Evolutionary conservation across 2,113 vertebrate genomes (phyloP).

Genomic region (Anthoscopus minutus): DNA sequence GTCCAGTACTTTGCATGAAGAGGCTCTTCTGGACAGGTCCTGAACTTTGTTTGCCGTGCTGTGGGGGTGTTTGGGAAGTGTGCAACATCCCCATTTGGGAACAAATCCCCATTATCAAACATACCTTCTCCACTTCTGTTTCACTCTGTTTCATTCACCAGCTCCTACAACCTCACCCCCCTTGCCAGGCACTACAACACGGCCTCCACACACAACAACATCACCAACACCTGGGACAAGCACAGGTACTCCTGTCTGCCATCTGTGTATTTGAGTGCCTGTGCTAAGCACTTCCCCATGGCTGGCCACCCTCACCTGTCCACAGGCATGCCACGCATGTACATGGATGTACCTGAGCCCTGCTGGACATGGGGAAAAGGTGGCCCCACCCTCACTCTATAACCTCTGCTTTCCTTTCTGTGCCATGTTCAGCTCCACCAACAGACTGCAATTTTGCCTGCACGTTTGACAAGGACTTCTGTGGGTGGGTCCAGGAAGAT

Average conservation of each 20-base stretch:
- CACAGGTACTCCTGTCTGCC: background rate
- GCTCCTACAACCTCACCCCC: background rate
- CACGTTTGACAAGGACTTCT: conserved; percentile 68
- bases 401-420: background rate
- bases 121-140: background rate
- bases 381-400: background rate
- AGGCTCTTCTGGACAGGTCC: accelerated
- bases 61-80: background rate
- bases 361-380: background rate
- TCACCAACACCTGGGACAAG: background rate
- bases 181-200: background rate
- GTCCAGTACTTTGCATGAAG: no score
- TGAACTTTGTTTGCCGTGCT: background rate
- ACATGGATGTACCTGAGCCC: background rate
- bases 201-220: background rate
- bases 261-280: background rate
- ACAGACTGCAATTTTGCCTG: background rate
- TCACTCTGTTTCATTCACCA: background rate
- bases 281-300: background rate
- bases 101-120: background rate
- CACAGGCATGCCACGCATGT: no score
- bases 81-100: background rate
- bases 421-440: background rate
- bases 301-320: background rate
- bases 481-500: conserved; percentile 71